A percentile compares a stretch with the other conserved stretches of the same genome.
phyloP scores from a whole-genome alignment of 2,113 vertebrate genomes.

The Albula glossodonta region DNA sequence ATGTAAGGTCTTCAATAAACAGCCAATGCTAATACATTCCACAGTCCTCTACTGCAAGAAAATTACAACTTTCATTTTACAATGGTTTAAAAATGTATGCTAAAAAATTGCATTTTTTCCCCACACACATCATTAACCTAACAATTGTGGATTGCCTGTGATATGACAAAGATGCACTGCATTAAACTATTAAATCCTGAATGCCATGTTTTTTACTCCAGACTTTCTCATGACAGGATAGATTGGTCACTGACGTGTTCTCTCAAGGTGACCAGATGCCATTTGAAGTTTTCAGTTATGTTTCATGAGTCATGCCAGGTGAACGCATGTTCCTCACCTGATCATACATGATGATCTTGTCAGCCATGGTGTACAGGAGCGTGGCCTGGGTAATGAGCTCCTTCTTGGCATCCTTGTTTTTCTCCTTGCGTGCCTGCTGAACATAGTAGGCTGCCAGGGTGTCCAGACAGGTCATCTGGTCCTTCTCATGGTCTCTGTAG shows the following conservation, averaged over 20 bases:
- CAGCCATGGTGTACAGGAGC: slow-evolving; percentile 96
- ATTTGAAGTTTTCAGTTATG: not conserved
- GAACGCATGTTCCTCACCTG: slow-evolving; percentile 75
- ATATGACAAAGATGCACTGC: not conserved
- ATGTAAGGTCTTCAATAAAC: no score
- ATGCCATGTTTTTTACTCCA: not conserved
- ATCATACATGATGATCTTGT: slow-evolving; percentile 99
- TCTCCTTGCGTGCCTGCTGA: slow-evolving; percentile 95
- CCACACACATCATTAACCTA: no score
- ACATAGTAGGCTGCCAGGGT: slow-evolving; percentile 97
- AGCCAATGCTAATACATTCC: no score
- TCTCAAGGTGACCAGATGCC: not conserved
- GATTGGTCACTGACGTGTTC: not conserved
- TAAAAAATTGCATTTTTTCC: no score
- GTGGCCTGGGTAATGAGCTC: slow-evolving; percentile 98
- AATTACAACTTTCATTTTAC: no score
- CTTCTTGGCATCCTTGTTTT: slow-evolving; percentile 98
- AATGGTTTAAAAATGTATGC: not conserved
- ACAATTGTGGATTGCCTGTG: not conserved
- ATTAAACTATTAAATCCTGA: not conserved
- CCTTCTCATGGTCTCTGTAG: slow-evolving; percentile 97
- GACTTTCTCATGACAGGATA: not conserved
- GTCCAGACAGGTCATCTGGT: slow-evolving; percentile 98
- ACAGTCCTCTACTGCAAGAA: no score
- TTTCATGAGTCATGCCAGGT: not conserved